Base-by-base conservation (phyloP, 2,888 invertebrate genomes). In the Labia minor region DNA sequence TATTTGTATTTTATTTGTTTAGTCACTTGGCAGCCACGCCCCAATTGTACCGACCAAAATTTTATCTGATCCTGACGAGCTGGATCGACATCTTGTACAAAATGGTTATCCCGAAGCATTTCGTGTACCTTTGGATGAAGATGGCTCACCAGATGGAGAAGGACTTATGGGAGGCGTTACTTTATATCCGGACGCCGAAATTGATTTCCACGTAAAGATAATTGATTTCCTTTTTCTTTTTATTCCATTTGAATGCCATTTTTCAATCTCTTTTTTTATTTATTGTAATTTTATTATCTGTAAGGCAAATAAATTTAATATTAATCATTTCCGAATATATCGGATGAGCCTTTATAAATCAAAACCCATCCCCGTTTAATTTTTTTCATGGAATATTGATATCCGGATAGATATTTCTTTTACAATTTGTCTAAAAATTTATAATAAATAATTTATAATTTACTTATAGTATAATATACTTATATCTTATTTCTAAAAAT, bases 41-140 rank as follows among this genome's bases (percentile, higher is more conserved):
- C 91, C 95, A 65, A 86, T 93, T 70, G 94, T 97, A 70, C 95
- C 69, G 95, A 95, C 67, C 90, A 90, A 79, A 81, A 79, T 95
- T 18, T 83, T 97, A 62, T 89, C 89, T 19, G 95, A 95, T 76
- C 91, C 92, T 21, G 87, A 88, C 74, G 90, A 93, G 72, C 79
- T 95, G 72, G 93, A 93, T 75, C 85, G 90, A 66, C 92, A 94
- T 76, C 82, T 95, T 66, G 82, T 91, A 1, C 87, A 82, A 72
- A 91, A 91, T 70, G 90, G 89, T 64, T 91, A 88, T 72, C 82
- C 85, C 63, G 86, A 85, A 69, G 82, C 88, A 68, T 78, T 79
- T 70, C 72, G 76, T 72, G 72, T 77, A 70, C 74, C 77, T 74
- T 68, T 70, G 61, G 67, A 70, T 61, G 33, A 33, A 6, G 33